These are phyloP conservation scores for Apodemia zela DNA, from an alignment of 2,888 invertebrate species.

Conservation along the genomic window DNA sequence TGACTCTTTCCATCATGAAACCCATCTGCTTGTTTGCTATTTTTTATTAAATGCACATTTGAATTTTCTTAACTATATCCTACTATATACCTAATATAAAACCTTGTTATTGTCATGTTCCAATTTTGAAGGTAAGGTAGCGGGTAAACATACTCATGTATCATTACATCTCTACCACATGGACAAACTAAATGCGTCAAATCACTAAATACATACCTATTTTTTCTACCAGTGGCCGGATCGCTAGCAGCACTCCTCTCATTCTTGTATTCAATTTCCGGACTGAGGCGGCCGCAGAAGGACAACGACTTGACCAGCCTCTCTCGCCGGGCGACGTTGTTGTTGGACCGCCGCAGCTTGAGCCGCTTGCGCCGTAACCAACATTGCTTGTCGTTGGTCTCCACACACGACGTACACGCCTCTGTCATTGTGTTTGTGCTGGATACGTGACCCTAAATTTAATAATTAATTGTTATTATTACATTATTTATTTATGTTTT, in stretches of 20 bases:
- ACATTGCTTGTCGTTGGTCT: constrained; percentile 66
- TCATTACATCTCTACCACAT: no score
- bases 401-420: constrained; percentile 74
- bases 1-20: no score
- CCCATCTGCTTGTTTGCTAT: no score
- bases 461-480: not conserved
- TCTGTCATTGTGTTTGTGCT: constrained; percentile 78
- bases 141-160: no score
- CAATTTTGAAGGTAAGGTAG: no score
- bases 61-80: no score
- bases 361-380: constrained; percentile 66
- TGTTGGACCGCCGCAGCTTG: constrained; percentile 57
- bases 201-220: constrained; percentile 47
- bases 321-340: constrained; percentile 50
- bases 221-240: constrained; percentile 80
- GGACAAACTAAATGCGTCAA: no score
- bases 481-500: no score
- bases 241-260: constrained; percentile 83
- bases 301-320: constrained; percentile 87
- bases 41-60: no score
- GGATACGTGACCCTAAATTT: constrained; percentile 67
- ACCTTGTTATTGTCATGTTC: no score
- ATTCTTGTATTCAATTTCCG: constrained; percentile 78
- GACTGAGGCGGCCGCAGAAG: constrained; percentile 83
- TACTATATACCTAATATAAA: no score